phyloP scores from a whole-genome alignment of 2,797 vertebrate genomes.

The Syndactyla subalaris region DNA sequence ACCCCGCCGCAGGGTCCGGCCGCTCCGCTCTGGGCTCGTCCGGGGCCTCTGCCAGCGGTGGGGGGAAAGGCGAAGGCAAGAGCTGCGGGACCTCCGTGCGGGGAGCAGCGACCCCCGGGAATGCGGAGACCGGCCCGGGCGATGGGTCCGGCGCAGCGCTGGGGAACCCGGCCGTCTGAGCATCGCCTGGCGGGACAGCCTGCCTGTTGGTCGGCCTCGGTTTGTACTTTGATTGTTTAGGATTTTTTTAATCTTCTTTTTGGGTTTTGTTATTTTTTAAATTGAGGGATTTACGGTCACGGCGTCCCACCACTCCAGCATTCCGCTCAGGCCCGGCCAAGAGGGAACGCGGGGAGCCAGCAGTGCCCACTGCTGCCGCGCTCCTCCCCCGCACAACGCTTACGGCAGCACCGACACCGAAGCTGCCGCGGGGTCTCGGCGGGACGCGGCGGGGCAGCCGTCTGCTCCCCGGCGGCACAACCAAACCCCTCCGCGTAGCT shows the following conservation, averaged over 20 bases:
- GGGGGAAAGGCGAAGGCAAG: background rate
- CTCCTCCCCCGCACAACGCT: background rate
- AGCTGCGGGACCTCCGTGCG: fast-evolving
- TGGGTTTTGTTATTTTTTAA: background rate
- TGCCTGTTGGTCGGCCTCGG: background rate
- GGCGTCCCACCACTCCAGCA: background rate
- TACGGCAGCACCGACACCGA: background rate
- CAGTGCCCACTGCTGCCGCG: no score
- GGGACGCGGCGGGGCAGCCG: background rate
- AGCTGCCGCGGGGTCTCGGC: background rate
- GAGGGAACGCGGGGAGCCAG: background rate
- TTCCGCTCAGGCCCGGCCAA: background rate
- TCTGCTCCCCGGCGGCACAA: background rate
- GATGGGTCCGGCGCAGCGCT: fast-evolving
- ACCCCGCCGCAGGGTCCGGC: background rate
- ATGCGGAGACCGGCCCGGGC: no score
- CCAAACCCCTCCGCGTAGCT: fast-evolving
- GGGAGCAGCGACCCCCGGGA: background rate
- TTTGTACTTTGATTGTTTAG: background rate
- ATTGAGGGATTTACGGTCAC: background rate
- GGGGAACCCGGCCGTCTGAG: background rate
- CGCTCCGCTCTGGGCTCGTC: background rate
- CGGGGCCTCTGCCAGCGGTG: background rate
- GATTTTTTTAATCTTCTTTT: fast-evolving
- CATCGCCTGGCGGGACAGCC: background rate